phyloP scores from a whole-genome alignment of 2,888 invertebrate genomes.

The Spisula solida region DNA sequence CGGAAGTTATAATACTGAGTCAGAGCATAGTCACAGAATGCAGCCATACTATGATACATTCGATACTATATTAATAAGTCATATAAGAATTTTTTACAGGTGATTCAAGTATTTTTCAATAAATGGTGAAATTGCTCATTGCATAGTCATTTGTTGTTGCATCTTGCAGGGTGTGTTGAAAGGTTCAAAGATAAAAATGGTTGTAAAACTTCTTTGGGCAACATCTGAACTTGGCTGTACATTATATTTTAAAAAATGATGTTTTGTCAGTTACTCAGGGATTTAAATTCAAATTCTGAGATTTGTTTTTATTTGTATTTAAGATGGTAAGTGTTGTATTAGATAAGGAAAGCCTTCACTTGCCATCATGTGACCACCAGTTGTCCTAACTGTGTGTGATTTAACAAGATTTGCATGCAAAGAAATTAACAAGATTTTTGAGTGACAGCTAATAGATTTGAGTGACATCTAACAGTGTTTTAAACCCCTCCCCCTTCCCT shows the following conservation, averaged over 20 bases:
- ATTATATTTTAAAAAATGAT: not conserved
- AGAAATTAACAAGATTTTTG: slow-evolving; percentile 7
- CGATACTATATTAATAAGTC: too few species aligned
- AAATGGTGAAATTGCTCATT: too few species aligned
- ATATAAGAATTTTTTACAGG: too few species aligned
- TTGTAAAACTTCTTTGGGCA: too few species aligned
- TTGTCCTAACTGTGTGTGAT: slow-evolving; percentile 2
- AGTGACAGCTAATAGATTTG: not conserved
- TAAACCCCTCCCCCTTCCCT: not conserved
- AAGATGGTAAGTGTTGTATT: not conserved
- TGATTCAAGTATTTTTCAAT: too few species aligned
- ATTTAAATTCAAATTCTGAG: not conserved
- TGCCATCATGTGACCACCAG: not conserved
- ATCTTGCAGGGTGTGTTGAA: too few species aligned
- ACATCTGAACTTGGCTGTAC: too few species aligned
- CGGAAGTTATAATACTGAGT: too few species aligned
- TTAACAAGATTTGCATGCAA: slow-evolving; percentile 9
- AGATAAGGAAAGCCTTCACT: not conserved
- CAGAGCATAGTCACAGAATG: too few species aligned
- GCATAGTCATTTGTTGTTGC: too few species aligned
- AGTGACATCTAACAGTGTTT: not conserved
- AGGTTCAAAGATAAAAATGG: too few species aligned
- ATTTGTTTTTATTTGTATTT: not conserved
- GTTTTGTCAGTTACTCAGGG: not conserved
- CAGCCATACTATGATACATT: too few species aligned